These are phyloP conservation scores for Bergia sp. DNA, from an alignment of 92 coral and sea anemone genomes.

Conservation along the genomic window DNA sequence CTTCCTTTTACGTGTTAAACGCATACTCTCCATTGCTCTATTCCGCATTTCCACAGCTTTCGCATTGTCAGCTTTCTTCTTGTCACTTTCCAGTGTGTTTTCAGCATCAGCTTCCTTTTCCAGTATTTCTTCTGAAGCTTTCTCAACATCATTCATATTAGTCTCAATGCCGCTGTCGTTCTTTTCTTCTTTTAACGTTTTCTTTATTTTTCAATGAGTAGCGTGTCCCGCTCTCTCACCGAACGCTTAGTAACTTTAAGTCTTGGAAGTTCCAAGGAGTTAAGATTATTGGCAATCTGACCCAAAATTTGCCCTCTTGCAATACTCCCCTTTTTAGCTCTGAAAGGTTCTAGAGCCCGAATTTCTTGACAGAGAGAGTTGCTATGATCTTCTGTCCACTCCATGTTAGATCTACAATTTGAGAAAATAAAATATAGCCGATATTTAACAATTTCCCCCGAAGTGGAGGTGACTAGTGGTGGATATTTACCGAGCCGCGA, in stretches of 20 bases:
- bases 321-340: constrained; percentile 25
- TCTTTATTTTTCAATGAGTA: constrained; percentile 2
- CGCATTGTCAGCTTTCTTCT: constrained; percentile 35
- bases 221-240: neutral
- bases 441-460: too few relatives aligned
- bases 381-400: constrained; percentile 31
- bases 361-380: neutral
- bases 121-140: constrained; percentile 21
- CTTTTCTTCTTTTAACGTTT: constrained; percentile 32
- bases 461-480: too few relatives aligned
- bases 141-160: constrained; percentile 22
- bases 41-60: constrained; percentile 53
- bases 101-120: constrained; percentile 42
- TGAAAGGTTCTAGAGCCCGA: constrained; percentile 15
- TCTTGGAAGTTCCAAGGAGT: constrained; percentile 8
- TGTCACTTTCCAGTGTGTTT: constrained; percentile 37
- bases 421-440: neutral
- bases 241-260: neutral
- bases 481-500: too few relatives aligned
- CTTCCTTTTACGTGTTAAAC: constrained; percentile 33
- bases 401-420: constrained; percentile 35
- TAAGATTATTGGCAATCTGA: constrained; percentile 7
- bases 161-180: constrained; percentile 23
- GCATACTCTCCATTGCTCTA: constrained; percentile 48
- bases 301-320: neutral